Percentiles rank a stretch among this genome's conserved stretches.
Evolutionary conservation across 2,888 invertebrate genomes (phyloP).

Genomic region (Xylota sylvarum): DNA sequence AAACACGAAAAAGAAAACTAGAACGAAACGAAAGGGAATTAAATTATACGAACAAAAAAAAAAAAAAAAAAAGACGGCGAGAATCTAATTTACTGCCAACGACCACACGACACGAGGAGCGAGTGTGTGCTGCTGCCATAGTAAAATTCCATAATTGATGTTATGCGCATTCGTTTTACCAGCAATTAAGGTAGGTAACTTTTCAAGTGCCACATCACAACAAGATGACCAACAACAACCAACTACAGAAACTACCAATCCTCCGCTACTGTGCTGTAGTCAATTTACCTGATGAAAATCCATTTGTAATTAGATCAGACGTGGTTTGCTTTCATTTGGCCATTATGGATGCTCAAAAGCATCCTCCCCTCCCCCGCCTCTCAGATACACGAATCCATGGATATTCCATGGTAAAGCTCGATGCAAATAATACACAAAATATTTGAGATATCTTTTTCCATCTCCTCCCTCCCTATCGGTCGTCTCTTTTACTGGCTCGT

Average conservation of each 20-base stretch:
- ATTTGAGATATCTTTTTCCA: background rate
- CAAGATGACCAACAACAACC: conserved; percentile 16
- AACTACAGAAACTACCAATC: background rate
- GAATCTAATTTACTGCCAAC: conserved; percentile 60
- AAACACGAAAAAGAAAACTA: background rate
- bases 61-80: conserved; percentile 32
- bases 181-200: conserved; percentile 63
- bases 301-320: conserved; percentile 67
- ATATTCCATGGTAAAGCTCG: conserved; percentile 12
- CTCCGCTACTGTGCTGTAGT: conserved; percentile 16
- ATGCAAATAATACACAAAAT: conserved; percentile 58
- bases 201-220: conserved; percentile 3
- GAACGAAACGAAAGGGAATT: conserved; percentile 44
- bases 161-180: conserved; percentile 52
- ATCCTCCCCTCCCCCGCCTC: background rate
- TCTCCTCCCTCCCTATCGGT: background rate
- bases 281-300: conserved; percentile 65
- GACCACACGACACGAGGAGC: conserved; percentile 18
- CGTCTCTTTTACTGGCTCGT: background rate
- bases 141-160: conserved; percentile 65
- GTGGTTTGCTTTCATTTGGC: conserved; percentile 59
- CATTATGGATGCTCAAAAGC: conserved; percentile 54
- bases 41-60: conserved; percentile 30
- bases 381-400: conserved; percentile 5
- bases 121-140: conserved; percentile 20